Percentiles rank a stretch among this genome's conserved stretches.
phyloP scores from a whole-genome alignment of 2,888 invertebrate species.

The Lithophane socia region DNA sequence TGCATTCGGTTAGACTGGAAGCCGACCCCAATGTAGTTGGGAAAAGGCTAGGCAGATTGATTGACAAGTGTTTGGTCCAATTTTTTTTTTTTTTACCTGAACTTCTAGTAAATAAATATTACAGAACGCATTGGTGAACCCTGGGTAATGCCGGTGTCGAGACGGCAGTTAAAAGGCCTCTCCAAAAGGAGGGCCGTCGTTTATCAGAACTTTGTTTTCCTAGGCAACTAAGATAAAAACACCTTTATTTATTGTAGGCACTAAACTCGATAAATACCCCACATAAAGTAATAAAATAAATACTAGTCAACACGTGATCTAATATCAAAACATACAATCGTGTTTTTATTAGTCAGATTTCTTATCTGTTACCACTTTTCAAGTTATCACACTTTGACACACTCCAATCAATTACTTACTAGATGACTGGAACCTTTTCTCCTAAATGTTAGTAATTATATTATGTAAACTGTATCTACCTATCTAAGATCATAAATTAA shows the following conservation, averaged over 20 bases:
- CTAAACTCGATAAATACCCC: neutral
- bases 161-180: neutral
- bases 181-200: neutral
- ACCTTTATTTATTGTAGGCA: neutral
- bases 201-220: neutral
- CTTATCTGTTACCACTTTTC: neutral
- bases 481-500: neutral
- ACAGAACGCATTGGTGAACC: neutral
- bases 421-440: slow-evolving; percentile 4
- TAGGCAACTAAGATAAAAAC: neutral
- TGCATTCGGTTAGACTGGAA: too few species aligned
- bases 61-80: too few species aligned
- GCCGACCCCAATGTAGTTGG: too few species aligned
- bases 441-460: neutral
- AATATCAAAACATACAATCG: neutral
- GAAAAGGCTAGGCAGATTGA: too few species aligned
- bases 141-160: neutral
- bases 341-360: too few species aligned
- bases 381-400: neutral
- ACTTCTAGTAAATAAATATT: too few species aligned
- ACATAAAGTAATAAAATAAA: slow-evolving; percentile 2
- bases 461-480: neutral
- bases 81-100: too few species aligned
- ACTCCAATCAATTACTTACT: neutral
- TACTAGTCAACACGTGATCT: neutral